phyloP scores from a whole-genome alignment of 2,113 vertebrate species.

The Cyphomyrus plagiostoma region DNA sequence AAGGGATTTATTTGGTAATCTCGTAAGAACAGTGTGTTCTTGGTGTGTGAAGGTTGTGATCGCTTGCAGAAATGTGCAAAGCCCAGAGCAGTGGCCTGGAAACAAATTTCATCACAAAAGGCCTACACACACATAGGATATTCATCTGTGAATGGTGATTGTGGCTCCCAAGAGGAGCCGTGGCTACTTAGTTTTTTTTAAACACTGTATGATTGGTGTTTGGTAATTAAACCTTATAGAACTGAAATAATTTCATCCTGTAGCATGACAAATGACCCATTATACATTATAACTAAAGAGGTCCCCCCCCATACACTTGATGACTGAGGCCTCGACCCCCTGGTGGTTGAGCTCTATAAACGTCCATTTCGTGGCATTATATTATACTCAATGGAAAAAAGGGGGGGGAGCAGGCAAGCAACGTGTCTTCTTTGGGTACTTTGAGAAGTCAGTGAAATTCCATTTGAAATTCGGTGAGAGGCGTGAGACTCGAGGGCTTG shows the following conservation, averaged over 20 bases:
- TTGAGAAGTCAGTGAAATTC: constrained; percentile 12
- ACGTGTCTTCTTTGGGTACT: neutral
- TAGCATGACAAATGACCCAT: neutral
- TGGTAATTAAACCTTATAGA: neutral
- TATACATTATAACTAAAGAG: neutral
- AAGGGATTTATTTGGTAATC: neutral
- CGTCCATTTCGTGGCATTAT: neutral
- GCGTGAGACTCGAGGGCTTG: neutral
- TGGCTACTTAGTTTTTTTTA: neutral
- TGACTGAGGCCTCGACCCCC: constrained; percentile 8
- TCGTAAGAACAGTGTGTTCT: constrained; percentile 12
- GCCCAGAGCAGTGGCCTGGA: neutral
- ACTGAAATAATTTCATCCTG: neutral
- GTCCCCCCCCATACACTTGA: neutral
- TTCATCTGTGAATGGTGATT: neutral
- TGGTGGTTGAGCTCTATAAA: constrained; percentile 5
- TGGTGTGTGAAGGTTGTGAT: neutral
- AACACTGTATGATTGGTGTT: neutral
- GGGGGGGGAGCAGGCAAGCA: neutral
- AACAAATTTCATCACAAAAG: neutral
- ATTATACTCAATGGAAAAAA: neutral
- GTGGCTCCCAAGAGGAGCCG: neutral
- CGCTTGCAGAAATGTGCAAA: neutral
- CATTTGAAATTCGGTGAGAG: constrained; percentile 1
- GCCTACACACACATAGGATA: neutral